Evolutionary conservation across 2,113 vertebrate genomes (phyloP).

Genomic region (Siniperca chuatsi): DNA sequence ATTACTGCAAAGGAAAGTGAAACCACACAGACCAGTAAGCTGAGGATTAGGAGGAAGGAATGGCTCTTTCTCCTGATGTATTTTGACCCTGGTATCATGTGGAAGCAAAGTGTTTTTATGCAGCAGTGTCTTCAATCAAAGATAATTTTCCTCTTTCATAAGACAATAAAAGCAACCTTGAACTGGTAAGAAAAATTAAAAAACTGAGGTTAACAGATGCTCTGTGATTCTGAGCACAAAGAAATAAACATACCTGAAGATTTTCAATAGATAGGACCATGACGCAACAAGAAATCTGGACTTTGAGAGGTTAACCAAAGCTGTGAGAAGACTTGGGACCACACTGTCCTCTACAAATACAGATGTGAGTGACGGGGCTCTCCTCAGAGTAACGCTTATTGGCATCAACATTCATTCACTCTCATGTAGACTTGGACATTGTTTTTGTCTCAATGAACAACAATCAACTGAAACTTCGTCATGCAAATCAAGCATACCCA

Average conservation of each 20-base stretch:
- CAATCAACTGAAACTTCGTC: not conserved
- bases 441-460: not conserved
- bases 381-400: not conserved
- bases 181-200: not conserved
- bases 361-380: not conserved
- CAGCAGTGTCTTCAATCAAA: not conserved
- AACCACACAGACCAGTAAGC: slow-evolving; percentile 85
- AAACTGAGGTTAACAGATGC: not conserved
- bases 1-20: slow-evolving; percentile 98
- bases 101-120: slow-evolving; percentile 20
- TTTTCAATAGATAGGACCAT: not conserved
- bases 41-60: slow-evolving; percentile 32
- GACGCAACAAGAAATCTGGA: not conserved
- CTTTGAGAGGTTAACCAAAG: not conserved
- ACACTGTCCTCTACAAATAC: not conserved
- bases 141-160: not conserved
- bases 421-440: no score
- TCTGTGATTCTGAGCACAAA: not conserved
- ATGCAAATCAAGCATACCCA: not conserved
- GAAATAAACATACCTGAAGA: slow-evolving; percentile 7
- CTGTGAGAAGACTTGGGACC: not conserved
- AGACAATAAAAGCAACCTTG: not conserved
- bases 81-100: slow-evolving; percentile 17
- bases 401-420: slow-evolving; percentile 7
- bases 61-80: slow-evolving; percentile 18